These are phyloP conservation scores for Fabriciana adippe DNA, from an alignment of 2,888 invertebrate species.

Conservation along the genomic window DNA sequence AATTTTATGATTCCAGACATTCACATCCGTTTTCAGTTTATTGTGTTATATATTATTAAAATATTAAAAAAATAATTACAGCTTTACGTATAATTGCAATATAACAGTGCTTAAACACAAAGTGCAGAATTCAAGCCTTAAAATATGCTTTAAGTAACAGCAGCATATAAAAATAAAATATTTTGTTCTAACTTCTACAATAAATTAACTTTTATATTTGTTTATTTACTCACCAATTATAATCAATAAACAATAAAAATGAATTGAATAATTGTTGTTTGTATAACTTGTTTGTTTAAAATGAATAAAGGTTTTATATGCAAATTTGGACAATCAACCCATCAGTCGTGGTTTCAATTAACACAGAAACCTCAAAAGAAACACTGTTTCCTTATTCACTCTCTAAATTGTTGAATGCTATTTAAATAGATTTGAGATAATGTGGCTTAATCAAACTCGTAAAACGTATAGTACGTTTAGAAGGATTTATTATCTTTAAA, in stretches of 20 bases:
- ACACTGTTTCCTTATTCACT: slow-evolving; percentile 46
- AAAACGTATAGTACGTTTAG: slow-evolving; percentile 29
- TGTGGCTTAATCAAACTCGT: slow-evolving; percentile 27
- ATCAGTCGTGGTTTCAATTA: slow-evolving; percentile 54
- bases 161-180: not conserved
- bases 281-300: slow-evolving; percentile 30
- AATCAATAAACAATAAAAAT: slow-evolving; percentile 8
- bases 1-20: slow-evolving; percentile 8
- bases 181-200: slow-evolving; percentile 2
- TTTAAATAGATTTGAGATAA: slow-evolving; percentile 24
- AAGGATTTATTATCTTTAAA: slow-evolving; percentile 30
- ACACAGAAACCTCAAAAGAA: slow-evolving; percentile 51
- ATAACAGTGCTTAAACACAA: not conserved
- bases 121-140: not conserved
- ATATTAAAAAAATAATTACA: slow-evolving; percentile 7
- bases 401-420: slow-evolving; percentile 21
- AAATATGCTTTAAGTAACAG: not conserved
- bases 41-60: slow-evolving; percentile 10
- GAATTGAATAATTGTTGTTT: slow-evolving; percentile 21
- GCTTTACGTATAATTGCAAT: not conserved
- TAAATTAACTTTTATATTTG: not conserved
- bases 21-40: slow-evolving; percentile 2
- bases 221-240: not conserved
- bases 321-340: slow-evolving; percentile 50
- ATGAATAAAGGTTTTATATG: slow-evolving; percentile 48